Conservation (phyloP, 2,113 vertebrate genomes). For the Clarias gariepinus region DNA sequence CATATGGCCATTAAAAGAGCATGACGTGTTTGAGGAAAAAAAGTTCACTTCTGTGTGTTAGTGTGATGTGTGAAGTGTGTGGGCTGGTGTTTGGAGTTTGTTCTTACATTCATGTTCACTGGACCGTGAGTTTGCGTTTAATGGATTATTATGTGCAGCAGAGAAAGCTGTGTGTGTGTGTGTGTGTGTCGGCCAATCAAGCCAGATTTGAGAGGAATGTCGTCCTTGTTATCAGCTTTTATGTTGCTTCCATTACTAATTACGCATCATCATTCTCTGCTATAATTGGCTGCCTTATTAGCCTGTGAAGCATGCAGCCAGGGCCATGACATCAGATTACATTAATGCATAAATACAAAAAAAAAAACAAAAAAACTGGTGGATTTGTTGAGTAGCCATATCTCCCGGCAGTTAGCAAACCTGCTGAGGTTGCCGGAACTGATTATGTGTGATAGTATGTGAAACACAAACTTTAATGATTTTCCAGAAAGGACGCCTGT, state of each 20-base stretch:
- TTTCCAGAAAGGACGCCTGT: neutral
- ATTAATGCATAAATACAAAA: conserved; percentile 71
- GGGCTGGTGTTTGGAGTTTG: conserved; percentile 25
- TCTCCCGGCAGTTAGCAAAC: neutral
- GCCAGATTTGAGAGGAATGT: neutral
- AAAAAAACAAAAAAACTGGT: conserved; percentile 50
- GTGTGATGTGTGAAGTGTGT: conserved; percentile 33
- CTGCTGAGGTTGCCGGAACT: conserved; percentile 31
- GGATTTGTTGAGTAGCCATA: conserved; percentile 56
- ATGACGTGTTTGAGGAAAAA: neutral
- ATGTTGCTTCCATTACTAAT: conserved; percentile 64
- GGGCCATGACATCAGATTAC: conserved; percentile 73
- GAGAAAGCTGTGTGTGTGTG: conserved; percentile 49
- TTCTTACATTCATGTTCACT: neutral
- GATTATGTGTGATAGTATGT: conserved; percentile 17
- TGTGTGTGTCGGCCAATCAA: conserved; percentile 45
- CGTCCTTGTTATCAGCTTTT: conserved; percentile 36
- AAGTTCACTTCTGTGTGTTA: conserved; percentile 31
- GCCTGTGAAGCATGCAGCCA: conserved; percentile 16
- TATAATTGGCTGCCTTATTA: conserved; percentile 66
- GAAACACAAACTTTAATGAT: neutral
- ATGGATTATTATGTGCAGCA: conserved; percentile 25
- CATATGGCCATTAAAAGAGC: conserved; percentile 6
- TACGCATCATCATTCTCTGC: conserved; percentile 67
- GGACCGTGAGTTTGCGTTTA: conserved; percentile 3